Conservation (phyloP, 2,797 vertebrate species). For the Pipistrellus pipistrellus region DNA sequence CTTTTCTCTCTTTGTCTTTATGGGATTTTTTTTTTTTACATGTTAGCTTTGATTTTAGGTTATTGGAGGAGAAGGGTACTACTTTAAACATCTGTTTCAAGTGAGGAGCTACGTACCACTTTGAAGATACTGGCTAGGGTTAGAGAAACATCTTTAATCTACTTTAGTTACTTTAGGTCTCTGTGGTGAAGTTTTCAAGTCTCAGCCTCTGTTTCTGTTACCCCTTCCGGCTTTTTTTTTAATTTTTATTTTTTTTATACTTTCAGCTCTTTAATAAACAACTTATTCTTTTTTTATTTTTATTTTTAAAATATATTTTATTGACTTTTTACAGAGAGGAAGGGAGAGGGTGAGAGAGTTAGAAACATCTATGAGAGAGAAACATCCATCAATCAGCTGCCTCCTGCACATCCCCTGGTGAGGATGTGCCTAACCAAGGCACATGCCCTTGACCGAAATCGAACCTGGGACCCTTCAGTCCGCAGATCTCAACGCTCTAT, state of each 20-base stretch:
- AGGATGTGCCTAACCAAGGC: no score
- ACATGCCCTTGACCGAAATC: no score
- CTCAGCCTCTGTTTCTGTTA: constrained; percentile 36
- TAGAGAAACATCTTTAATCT: constrained; percentile 7
- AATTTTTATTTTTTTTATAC: constrained; percentile 50
- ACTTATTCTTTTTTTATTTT: constrained; percentile 62
- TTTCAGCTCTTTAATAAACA: constrained; percentile 54
- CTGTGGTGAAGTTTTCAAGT: constrained; percentile 54
- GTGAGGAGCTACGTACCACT: not conserved
- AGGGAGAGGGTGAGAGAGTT: no score
- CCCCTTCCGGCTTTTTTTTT: constrained; percentile 1
- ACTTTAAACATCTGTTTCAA: constrained; percentile 56
- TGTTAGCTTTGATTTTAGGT: constrained; percentile 49
- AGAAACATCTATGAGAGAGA: no score
- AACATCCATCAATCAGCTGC: no score
- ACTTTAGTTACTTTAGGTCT: constrained; percentile 54
- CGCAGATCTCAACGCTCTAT: no score
- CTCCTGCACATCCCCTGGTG: no score
- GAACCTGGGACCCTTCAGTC: no score
- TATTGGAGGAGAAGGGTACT: not conserved
- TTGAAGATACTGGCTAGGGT: constrained; percentile 40
- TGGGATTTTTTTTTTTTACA: constrained; percentile 60
- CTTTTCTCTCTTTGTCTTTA: not conserved
- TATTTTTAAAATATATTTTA: not conserved
- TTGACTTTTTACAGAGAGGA: no score